Conservation (phyloP, 2,113 vertebrate genomes). For the Cynopterus brachyotis region DNA sequence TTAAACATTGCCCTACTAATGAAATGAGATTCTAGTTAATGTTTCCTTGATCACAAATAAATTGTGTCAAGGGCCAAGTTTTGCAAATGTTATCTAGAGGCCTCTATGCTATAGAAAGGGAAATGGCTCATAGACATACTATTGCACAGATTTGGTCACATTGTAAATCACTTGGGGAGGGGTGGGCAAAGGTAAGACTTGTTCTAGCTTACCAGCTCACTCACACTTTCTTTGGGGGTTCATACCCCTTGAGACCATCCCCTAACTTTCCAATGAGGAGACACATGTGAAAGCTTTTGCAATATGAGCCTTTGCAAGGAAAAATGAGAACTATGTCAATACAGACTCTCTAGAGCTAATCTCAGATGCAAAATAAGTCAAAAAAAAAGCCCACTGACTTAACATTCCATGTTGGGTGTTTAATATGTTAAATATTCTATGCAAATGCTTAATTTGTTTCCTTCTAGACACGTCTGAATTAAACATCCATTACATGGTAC, state of each 20-base stretch:
- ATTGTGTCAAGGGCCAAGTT: not conserved
- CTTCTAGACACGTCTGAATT: not conserved
- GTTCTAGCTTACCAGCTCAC: not conserved
- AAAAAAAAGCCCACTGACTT: not conserved
- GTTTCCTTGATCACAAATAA: not conserved
- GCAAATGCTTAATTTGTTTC: slow-evolving; percentile 37
- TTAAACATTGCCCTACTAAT: not conserved
- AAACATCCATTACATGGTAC: slow-evolving; percentile 25
- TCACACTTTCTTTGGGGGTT: not conserved
- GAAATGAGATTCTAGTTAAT: not conserved
- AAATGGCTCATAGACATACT: not conserved
- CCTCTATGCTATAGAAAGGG: not conserved
- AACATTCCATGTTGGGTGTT: not conserved
- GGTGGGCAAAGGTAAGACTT: not conserved
- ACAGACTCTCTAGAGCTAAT: not conserved
- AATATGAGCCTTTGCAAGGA: not conserved
- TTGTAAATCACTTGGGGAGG: not conserved
- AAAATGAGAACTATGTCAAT: not conserved
- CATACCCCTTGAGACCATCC: not conserved
- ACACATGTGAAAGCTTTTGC: not conserved
- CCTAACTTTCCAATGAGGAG: not conserved
- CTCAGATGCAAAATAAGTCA: not conserved
- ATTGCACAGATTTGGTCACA: not conserved
- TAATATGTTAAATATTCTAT: slow-evolving; percentile 50
- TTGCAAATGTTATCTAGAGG: not conserved